Evolutionary conservation across 2,888 invertebrate species (phyloP).

Genomic region (Tortrix viridana): DNA sequence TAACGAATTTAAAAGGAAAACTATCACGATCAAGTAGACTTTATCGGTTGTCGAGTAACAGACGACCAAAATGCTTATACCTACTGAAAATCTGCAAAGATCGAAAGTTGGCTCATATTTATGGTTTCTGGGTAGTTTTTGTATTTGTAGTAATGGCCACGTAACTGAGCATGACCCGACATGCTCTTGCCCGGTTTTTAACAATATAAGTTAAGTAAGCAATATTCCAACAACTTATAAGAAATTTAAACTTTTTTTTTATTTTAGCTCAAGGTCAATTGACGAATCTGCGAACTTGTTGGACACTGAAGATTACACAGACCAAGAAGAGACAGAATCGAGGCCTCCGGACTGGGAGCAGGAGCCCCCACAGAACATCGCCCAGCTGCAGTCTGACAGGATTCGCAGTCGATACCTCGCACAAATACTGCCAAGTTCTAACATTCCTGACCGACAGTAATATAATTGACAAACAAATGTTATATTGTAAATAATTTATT

Average conservation of each 20-base stretch:
- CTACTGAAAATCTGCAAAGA: no score
- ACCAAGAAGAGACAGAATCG: slow-evolving; percentile 67
- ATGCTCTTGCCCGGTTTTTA: no score
- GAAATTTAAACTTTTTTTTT: neutral
- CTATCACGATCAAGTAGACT: no score
- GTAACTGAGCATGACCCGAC: no score
- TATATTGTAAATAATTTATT: slow-evolving; percentile 31
- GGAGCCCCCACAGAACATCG: slow-evolving; percentile 52
- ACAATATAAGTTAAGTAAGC: neutral
- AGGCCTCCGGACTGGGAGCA: slow-evolving; percentile 47
- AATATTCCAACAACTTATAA: neutral
- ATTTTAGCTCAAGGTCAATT: slow-evolving; percentile 34
- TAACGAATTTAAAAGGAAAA: no score
- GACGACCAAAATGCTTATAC: no score
- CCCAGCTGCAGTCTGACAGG: slow-evolving; percentile 70
- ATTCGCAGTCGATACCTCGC: slow-evolving; percentile 78
- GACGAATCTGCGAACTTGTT: slow-evolving; percentile 74
- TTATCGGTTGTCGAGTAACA: no score
- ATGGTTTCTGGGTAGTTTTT: no score
- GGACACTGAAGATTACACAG: slow-evolving; percentile 64
- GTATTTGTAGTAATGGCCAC: no score
- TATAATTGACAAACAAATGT: slow-evolving; percentile 36
- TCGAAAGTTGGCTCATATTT: no score
- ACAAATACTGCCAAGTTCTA: slow-evolving; percentile 74
- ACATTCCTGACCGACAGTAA: slow-evolving; percentile 68